Base-by-base conservation (phyloP, 2,797 vertebrate genomes). In the Delichon dasypus region DNA sequence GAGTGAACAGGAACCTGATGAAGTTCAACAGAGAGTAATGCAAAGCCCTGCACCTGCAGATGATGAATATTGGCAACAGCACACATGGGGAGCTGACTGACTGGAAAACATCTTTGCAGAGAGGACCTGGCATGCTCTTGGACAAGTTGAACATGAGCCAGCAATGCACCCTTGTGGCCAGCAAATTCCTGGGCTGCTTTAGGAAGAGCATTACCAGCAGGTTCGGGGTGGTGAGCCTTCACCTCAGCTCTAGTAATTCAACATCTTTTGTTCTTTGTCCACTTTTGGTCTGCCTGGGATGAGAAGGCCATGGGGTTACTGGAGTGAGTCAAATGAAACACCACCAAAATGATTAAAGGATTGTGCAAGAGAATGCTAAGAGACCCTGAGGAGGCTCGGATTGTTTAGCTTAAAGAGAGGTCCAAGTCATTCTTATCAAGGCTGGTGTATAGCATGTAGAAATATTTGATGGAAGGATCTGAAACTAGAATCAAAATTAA, bases 101-200 rank as follows among this genome's bases (percentile, higher is more conserved):
- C 29, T 84, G 58, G 58, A 86, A 72, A 86, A n/a, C 17, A 68
- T 18, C 62, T 75, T 72, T 93, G 54, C 58, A 57, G 58, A 72
- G 34, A 67, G 71, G 40, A 47, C 44, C 36, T 70, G 51, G 16
- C 27, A 19, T 73, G 48, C 44, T 85, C n/a, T 82, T 85, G 64
- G 34, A 48, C 27, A 44, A 87, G 30, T 66, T 90, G 93, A 93
- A 75, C 15, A 4, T 45, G 57, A 91, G 82, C 79, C 91, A 94
- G 72, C 67, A 93, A 87, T 87, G 91, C 78, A 83, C 73, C 32
- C 79, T 93, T 85, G 54, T 88, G 79, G 70, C 83, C 66, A 65
- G n/a, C 48, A 75, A 11, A 50, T 77, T 85, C 29, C 54, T 47
- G 45, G 42, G 13, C 57, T 90, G 70, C 54, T 44, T 80, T 65